A percentile compares a stretch with the other conserved stretches of the same genome.
These are phyloP conservation scores for Pterostichus madidus DNA, from an alignment of 2,888 invertebrate species.

Conservation along the genomic window DNA sequence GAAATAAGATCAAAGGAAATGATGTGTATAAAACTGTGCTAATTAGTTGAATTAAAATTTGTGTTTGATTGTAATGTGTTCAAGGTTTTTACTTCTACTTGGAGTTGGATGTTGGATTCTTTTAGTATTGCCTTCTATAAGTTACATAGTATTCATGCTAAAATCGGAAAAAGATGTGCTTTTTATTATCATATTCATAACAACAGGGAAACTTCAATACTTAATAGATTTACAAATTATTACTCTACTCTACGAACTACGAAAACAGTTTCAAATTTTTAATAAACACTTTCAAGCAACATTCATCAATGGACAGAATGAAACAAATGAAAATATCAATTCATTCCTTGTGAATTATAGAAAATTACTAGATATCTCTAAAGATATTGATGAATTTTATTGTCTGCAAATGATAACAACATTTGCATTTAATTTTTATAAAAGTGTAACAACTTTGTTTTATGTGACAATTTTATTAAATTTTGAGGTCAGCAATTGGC, in stretches of 20 bases:
- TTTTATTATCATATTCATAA: background rate
- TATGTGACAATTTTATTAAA: background rate
- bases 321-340: background rate
- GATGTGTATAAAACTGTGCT: too few species aligned
- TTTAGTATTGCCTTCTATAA: background rate
- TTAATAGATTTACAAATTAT: conserved; percentile 30
- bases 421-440: background rate
- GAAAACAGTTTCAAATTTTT: background rate
- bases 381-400: conserved; percentile 25
- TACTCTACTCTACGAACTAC: background rate
- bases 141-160: background rate
- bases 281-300: background rate
- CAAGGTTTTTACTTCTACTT: background rate
- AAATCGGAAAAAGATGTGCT: background rate
- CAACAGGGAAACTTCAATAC: conserved; percentile 20
- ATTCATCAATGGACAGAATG: background rate
- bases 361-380: background rate
- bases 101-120: background rate
- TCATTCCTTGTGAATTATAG: background rate
- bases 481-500: background rate
- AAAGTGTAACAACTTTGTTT: background rate
- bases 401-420: conserved; percentile 4
- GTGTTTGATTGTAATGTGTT: background rate
- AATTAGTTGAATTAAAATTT: too few species aligned
- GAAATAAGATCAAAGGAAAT: too few species aligned